Conservation (phyloP, 1,140 invertebrate genomes). For the Aphidius ervi region DNA sequence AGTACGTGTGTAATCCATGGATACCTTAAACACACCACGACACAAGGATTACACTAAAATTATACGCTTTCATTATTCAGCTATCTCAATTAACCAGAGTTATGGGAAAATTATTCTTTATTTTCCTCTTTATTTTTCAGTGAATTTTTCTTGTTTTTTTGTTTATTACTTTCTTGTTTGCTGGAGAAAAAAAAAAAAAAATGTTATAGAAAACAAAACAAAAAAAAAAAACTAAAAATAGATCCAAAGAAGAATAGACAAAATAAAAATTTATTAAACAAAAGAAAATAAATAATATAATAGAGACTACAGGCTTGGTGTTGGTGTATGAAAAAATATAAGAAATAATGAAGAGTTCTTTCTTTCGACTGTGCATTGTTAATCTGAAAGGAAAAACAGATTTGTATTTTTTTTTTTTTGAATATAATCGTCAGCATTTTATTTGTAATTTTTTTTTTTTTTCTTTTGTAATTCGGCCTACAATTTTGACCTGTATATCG, state of each 20-base stretch:
- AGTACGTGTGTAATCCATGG: constrained; percentile 16
- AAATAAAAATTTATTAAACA: no score
- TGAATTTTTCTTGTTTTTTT: no score
- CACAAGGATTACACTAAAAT: constrained; percentile 23
- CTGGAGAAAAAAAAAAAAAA: neutral
- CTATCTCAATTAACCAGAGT: constrained; percentile 21
- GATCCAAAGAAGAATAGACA: no score
- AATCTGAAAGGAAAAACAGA: neutral
- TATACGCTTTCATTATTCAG: constrained; percentile 16
- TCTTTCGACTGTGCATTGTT: neutral
- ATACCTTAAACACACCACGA: constrained; percentile 20
- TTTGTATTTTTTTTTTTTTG: neutral
- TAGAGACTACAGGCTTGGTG: no score
- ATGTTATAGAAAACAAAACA: neutral
- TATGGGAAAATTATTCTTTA: constrained; percentile 8
- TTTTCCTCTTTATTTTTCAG: neutral
- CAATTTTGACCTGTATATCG: neutral
- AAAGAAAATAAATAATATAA: no score
- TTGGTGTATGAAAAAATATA: no score
- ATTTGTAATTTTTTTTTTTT: neutral
- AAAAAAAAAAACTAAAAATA: neutral
- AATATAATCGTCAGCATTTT: neutral
- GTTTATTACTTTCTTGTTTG: no score
- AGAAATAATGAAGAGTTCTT: no score
- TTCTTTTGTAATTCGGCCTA: neutral